Percentiles rank a stretch among this genome's conserved stretches.
These are phyloP conservation scores for Stomorhina lunata DNA, from an alignment of 2,888 invertebrate species.

Conservation along the genomic window DNA sequence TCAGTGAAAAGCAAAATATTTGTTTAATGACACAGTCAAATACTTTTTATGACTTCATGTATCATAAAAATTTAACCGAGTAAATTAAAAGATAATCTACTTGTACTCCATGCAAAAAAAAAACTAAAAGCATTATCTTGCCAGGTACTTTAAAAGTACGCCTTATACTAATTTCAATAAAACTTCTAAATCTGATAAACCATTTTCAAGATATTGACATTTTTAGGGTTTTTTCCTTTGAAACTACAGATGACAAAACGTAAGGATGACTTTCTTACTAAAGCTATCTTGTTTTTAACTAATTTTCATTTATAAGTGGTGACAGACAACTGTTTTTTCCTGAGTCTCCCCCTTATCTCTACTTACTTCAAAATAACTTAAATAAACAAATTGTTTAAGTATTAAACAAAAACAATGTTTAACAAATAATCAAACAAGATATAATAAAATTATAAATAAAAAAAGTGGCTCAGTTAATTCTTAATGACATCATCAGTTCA, in stretches of 20 bases:
- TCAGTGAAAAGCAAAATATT: not conserved
- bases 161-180: no score
- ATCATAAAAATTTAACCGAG: not conserved
- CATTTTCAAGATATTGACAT: no score
- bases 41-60: constrained; percentile 6
- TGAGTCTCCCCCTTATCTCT: no score
- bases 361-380: not conserved
- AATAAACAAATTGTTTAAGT: not conserved
- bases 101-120: not conserved
- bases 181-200: no score
- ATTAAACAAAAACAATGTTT: not conserved
- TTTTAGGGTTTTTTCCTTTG: no score
- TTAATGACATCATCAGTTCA: constrained; percentile 52
- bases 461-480: constrained; percentile 20
- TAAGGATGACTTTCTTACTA: no score
- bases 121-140: not conserved
- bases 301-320: no score
- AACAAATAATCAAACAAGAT: constrained; percentile 1
- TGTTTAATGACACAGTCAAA: not conserved
- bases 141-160: no score
- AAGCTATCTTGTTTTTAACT: no score
- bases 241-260: no score
- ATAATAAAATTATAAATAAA: not conserved
- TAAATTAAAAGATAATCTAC: not conserved
- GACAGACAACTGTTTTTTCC: no score